Evolutionary conservation across 2,797 vertebrate species (phyloP), one percentile per base, ranked within the genome.

Genomic region (Loris lydekkerianus): DNA sequence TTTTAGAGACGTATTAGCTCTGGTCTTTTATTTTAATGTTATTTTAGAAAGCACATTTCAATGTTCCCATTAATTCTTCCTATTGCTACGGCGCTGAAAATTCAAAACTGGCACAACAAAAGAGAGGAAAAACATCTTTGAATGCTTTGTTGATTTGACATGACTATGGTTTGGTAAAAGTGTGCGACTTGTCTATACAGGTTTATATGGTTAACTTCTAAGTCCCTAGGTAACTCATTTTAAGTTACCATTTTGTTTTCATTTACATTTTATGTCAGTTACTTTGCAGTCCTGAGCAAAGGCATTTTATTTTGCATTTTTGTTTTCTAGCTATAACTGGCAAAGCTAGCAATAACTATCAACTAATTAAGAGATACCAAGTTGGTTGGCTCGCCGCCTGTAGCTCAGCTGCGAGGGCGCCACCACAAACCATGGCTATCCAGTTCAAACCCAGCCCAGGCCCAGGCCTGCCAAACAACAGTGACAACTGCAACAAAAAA

Each of bases 181-280:
- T 14, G 97, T 97, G 96, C 29, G 0, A 40, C 82, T 93, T 97
- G 98, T 95, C 93, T 96, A 15, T 93, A 34, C 92, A 20, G 61
- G 86, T 88, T 97, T 95, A 17, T 94, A 94, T 10, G 1, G 88
- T 95, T 97, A 91, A 87, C 69, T 93, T 94, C 89, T 94, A 96
- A 97, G 96, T 96, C 46, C 76, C 75, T 93, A 91, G 46, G 82
- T 91, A 86, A 92, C 27, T 95, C 82, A 86, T 97, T 97, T 97
- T 96, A 95, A 97, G 96, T 95, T 95, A 95, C 76, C 4, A 67
- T 97, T 97, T 95, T 87, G 97, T 97, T 96, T 98, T 96, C 95
- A 97, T 97, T 92, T 96, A 96, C 97, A 94, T 94, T 97, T 97
- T 97, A 95, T 97, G 92, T 98, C 96, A 96, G 96, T 97, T 97